A percentile compares a stretch with the other conserved stretches of the same genome.
Evolutionary conservation across 2,888 invertebrate genomes (phyloP).

Genomic region (Nowickia ferox): DNA sequence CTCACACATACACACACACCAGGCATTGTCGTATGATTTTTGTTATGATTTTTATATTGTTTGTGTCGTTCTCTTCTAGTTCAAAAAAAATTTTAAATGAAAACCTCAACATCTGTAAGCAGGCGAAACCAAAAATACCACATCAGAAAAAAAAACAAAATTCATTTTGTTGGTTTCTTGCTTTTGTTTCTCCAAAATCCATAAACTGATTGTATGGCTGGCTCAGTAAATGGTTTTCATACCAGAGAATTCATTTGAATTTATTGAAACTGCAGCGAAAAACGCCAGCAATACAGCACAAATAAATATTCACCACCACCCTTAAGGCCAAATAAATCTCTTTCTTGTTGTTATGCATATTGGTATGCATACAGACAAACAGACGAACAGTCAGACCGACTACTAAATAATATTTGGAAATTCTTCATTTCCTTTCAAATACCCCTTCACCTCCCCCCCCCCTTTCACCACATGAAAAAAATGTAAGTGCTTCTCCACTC

Average conservation of each 20-base stretch:
- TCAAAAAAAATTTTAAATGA: background rate
- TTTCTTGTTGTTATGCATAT: background rate
- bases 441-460: background rate
- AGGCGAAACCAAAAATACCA: constrained; percentile 64
- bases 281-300: constrained; percentile 8
- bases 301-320: constrained; percentile 32
- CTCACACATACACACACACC: no score
- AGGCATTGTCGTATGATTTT: constrained; percentile 1
- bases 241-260: constrained; percentile 61
- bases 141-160: constrained; percentile 27
- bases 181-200: constrained; percentile 27
- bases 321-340: constrained; percentile 50
- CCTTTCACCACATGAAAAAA: background rate
- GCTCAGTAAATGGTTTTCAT: constrained; percentile 52
- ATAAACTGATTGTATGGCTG: constrained; percentile 48
- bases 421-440: constrained; percentile 30
- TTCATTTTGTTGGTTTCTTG: constrained; percentile 43
- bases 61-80: constrained; percentile 8
- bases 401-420: constrained; percentile 55
- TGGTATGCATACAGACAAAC: constrained; percentile 12
- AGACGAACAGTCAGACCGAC: background rate
- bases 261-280: constrained; percentile 57
- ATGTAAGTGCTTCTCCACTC: constrained; percentile 3
- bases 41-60: constrained; percentile 16
- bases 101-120: constrained; percentile 39